Evolutionary conservation across 2,888 invertebrate genomes (phyloP).

Genomic region (Cosmopolites sordidus): DNA sequence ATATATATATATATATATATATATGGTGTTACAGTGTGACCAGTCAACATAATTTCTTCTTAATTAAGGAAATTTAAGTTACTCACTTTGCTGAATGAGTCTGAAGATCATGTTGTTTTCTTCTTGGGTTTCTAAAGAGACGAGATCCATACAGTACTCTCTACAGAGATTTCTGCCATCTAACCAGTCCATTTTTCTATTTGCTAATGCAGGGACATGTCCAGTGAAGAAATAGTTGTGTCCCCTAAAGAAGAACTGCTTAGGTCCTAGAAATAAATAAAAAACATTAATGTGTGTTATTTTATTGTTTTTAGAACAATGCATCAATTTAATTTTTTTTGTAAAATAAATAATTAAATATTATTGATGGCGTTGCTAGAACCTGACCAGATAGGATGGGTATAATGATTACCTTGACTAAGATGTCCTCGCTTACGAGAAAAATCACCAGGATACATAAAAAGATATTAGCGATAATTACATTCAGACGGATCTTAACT

Average conservation of each 20-base stretch:
- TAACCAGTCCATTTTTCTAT: constrained; percentile 83
- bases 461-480: constrained; percentile 16
- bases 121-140: constrained; percentile 84
- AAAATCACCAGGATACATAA: constrained; percentile 10
- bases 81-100: constrained; percentile 78
- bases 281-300: too few relatives aligned
- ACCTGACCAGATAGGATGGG: neutral
- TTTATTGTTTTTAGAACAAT: too few relatives aligned
- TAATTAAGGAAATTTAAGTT: too few relatives aligned
- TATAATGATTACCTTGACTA: constrained; percentile 19
- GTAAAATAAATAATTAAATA: too few relatives aligned
- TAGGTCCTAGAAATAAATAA: constrained; percentile 65
- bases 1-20: too few relatives aligned
- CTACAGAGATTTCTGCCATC: constrained; percentile 88
- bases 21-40: too few relatives aligned
- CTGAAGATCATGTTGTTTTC: constrained; percentile 87
- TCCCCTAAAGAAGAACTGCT: constrained; percentile 82
- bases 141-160: constrained; percentile 90
- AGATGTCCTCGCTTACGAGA: constrained; percentile 17
- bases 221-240: constrained; percentile 87
- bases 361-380: too few relatives aligned
- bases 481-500: constrained; percentile 23
- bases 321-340: too few relatives aligned
- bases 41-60: too few relatives aligned
- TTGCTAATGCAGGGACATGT: constrained; percentile 72